A percentile compares a stretch with the other conserved stretches of the same genome.
phyloP scores from a whole-genome alignment of 2,888 invertebrate species.

The Epirrhoe alternata region DNA sequence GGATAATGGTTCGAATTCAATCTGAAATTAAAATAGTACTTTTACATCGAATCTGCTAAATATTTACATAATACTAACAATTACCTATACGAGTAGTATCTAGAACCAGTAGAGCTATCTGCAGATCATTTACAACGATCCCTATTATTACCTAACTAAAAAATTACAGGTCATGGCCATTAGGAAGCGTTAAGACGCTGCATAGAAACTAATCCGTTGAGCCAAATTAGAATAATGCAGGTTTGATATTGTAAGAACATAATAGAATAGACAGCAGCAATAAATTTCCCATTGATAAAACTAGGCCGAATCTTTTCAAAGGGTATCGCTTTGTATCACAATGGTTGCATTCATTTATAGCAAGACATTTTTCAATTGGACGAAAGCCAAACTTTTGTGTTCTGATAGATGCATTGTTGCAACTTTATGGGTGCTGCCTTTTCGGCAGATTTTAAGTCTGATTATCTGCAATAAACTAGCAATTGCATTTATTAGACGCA shows the following conservation, averaged over 20 bases:
- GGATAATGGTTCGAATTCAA: conserved; percentile 49
- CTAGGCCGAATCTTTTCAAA: conserved; percentile 73
- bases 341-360: conserved; percentile 64
- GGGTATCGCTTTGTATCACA: conserved; percentile 57
- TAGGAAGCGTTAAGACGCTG: too few relatives aligned
- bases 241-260: conserved; percentile 59
- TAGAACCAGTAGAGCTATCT: too few relatives aligned
- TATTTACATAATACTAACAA: too few relatives aligned
- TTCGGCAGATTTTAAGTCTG: conserved; percentile 4
- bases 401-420: conserved; percentile 64
- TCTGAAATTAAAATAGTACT: conserved; percentile 58
- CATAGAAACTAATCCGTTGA: too few relatives aligned
- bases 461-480: not conserved
- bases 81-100: too few relatives aligned
- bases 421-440: conserved; percentile 15
- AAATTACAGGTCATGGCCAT: too few relatives aligned
- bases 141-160: too few relatives aligned
- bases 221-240: conserved; percentile 49
- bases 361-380: conserved; percentile 76
- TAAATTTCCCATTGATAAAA: conserved; percentile 63
- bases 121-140: too few relatives aligned
- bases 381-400: conserved; percentile 63
- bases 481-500: conserved; percentile 1
- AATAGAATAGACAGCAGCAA: conserved; percentile 60
- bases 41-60: too few relatives aligned